A percentile compares a stretch with the other conserved stretches of the same genome.
Conservation (phyloP, 2,888 invertebrate species). For the Phorcus lineatus region DNA sequence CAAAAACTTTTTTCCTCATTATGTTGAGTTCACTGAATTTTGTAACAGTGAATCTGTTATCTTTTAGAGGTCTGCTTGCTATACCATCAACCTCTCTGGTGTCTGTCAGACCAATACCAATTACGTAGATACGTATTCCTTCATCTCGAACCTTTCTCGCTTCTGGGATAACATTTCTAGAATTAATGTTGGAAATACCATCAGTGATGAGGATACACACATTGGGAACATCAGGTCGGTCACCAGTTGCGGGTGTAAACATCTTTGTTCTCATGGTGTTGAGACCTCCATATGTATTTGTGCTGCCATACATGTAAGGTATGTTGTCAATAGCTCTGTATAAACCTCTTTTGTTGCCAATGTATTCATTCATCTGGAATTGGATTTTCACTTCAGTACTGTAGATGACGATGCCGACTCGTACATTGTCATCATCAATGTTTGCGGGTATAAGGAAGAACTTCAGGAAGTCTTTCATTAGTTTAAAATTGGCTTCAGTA, state of each 20-base stretch:
- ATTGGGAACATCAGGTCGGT: conserved; percentile 53
- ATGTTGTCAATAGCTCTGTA: conserved; percentile 46
- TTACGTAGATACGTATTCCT: conserved; percentile 50
- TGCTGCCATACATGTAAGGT: conserved; percentile 52
- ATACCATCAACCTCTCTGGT: conserved; percentile 52
- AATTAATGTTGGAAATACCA: conserved; percentile 63
- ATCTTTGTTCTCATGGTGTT: conserved; percentile 49
- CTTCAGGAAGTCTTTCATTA: conserved; percentile 54
- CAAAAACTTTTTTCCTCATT: conserved; percentile 54
- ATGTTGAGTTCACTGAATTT: conserved; percentile 46
- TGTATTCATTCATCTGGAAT: conserved; percentile 52
- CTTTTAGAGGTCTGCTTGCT: conserved; percentile 43
- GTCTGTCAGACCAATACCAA: conserved; percentile 54
- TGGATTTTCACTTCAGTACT: conserved; percentile 47
- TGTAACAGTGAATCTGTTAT: conserved; percentile 46
- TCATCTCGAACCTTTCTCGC: conserved; percentile 45
- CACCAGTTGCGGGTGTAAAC: conserved; percentile 56
- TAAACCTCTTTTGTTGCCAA: conserved; percentile 36
- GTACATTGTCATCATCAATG: conserved; percentile 57
- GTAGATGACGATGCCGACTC: conserved; percentile 57
- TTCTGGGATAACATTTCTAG: conserved; percentile 55
- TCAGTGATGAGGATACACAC: conserved; percentile 62
- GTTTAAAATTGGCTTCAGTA: conserved; percentile 51
- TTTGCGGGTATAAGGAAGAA: conserved; percentile 49
- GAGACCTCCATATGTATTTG: conserved; percentile 61